Percentiles rank a stretch among this genome's conserved stretches.
These are phyloP conservation scores for Gymnobelideus leadbeateri DNA, from an alignment of 2,113 vertebrate genomes.

Conservation along the genomic window DNA sequence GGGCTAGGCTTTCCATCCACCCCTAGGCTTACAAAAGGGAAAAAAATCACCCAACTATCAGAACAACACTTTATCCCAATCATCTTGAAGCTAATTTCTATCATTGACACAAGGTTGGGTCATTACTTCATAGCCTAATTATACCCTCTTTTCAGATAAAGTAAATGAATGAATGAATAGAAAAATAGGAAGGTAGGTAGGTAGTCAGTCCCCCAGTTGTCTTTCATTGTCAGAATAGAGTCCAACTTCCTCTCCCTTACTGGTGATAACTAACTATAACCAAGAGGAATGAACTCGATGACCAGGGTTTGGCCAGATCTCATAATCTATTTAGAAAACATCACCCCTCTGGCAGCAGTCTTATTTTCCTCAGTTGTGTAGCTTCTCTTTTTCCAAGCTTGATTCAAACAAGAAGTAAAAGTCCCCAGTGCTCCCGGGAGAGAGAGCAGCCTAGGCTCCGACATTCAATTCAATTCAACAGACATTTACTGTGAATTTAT, in stretches of 20 bases:
- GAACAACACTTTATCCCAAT: not conserved
- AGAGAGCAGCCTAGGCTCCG: not conserved
- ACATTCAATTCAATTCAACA: not conserved
- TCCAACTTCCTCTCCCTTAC: not conserved
- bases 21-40: not conserved
- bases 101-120: not conserved
- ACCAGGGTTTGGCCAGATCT: not conserved
- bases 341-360: not conserved
- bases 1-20: not conserved
- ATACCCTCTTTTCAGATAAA: not conserved
- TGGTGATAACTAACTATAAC: not conserved
- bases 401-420: not conserved
- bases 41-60: not conserved
- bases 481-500: conserved; percentile 33
- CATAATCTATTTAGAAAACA: not conserved
- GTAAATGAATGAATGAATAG: not conserved
- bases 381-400: not conserved
- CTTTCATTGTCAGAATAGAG: not conserved
- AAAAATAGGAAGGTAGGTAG: not conserved
- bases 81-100: not conserved
- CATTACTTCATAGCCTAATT: not conserved
- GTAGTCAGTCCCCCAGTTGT: not conserved
- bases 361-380: not conserved
- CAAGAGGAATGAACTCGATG: not conserved
- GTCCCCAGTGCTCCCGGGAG: not conserved